Percentiles rank a stretch among this genome's conserved stretches.
These are phyloP conservation scores for Eilema caniola DNA, from an alignment of 2,888 invertebrate species.

Conservation along the genomic window DNA sequence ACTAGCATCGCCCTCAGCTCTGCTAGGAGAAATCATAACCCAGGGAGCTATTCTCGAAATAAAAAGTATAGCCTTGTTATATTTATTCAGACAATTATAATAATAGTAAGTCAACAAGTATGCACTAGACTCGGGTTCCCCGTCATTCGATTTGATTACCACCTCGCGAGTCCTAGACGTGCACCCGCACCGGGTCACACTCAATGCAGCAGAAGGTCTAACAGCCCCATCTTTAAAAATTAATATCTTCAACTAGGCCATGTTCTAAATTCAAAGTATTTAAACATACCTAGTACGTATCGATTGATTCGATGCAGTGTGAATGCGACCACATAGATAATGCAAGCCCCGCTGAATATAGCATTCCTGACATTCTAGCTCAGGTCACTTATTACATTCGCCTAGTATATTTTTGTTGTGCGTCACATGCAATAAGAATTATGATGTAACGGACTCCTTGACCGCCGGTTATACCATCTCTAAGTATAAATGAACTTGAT, in stretches of 20 bases:
- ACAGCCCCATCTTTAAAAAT: neutral
- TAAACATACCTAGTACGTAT: neutral
- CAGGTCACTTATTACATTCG: conserved; percentile 5
- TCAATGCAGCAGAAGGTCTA: neutral
- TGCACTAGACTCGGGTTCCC: neutral
- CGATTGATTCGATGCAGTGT: neutral
- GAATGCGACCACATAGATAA: neutral
- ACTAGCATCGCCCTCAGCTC: too few relatives aligned
- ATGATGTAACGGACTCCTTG: conserved; percentile 16
- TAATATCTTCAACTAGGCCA: neutral
- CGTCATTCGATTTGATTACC: neutral
- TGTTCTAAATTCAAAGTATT: neutral
- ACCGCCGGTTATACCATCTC: conserved; percentile 7
- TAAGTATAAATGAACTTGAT: conserved; percentile 9
- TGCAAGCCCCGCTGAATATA: neutral
- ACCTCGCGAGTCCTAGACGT: neutral
- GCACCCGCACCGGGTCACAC: neutral
- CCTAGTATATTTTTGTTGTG: neutral
- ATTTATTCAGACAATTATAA: neutral
- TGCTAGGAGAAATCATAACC: too few relatives aligned
- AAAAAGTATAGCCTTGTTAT: too few relatives aligned
- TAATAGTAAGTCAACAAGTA: neutral
- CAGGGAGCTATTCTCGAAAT: neutral
- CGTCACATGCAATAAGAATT: conserved; percentile 8
- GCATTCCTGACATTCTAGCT: conserved; percentile 8